Percentiles rank a stretch among this genome's conserved stretches.
These are phyloP conservation scores for Chrysogorgia sp. DNA, from an alignment of 92 coral and sea anemone species.

Conservation along the genomic window DNA sequence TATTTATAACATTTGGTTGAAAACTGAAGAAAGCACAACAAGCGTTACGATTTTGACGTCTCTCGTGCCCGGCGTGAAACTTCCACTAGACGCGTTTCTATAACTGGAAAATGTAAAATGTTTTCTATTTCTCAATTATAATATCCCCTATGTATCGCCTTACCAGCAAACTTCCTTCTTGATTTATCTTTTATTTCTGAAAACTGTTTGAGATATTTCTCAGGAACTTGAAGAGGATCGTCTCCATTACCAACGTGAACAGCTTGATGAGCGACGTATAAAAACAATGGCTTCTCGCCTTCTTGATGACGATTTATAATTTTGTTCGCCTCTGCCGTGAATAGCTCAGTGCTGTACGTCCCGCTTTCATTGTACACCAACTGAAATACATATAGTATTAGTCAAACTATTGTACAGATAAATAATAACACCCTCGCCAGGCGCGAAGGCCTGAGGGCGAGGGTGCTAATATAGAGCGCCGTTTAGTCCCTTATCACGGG, in stretches of 20 bases:
- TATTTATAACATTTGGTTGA: no score
- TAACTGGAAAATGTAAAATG: no score
- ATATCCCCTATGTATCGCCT: no score
- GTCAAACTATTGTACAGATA: background rate
- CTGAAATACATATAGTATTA: constrained; percentile 37
- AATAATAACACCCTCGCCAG: no score
- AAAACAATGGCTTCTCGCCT: constrained; percentile 77
- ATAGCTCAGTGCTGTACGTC: constrained; percentile 85
- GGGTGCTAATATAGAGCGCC: no score
- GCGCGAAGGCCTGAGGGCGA: no score
- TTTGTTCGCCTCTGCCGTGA: constrained; percentile 89
- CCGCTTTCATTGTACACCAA: constrained; percentile 94
- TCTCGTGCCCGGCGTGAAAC: no score
- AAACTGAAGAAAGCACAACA: no score
- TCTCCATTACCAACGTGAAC: constrained; percentile 92
- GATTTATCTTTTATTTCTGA: constrained; percentile 73
- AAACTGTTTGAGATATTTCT: constrained; percentile 79
- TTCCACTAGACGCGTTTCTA: no score
- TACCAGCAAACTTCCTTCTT: constrained; percentile 89
- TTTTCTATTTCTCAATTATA: no score
- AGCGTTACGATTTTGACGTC: no score
- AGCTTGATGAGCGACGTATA: constrained; percentile 97
- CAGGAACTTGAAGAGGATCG: constrained; percentile 93
- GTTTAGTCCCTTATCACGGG: no score
- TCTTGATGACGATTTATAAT: constrained; percentile 70